phyloP scores from a whole-genome alignment of 2,113 vertebrate species.

The Otolemur garnettii region DNA sequence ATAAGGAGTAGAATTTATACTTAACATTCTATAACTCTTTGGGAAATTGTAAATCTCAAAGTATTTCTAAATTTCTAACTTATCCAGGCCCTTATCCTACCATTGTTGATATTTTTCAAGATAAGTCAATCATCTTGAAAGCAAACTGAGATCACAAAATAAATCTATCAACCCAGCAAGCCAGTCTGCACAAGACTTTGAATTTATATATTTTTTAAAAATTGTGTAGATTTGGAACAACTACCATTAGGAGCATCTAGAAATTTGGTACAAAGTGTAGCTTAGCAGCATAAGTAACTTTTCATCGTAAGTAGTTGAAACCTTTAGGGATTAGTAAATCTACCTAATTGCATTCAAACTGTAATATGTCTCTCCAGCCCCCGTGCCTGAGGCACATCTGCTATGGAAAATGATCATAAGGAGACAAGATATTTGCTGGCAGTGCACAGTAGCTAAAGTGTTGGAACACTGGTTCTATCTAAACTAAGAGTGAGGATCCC shows the following conservation, averaged over 20 bases:
- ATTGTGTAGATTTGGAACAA: background rate
- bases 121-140: background rate
- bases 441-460: background rate
- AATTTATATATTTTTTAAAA: background rate
- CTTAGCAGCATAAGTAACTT: slow-evolving; percentile 1
- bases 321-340: slow-evolving; percentile 23
- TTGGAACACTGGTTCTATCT: background rate
- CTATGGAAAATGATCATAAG: background rate
- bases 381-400: background rate
- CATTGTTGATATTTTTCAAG: background rate
- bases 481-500: background rate
- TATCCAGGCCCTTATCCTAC: background rate
- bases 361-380: background rate
- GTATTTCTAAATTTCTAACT: background rate
- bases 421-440: background rate
- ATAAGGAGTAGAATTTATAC: background rate
- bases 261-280: background rate
- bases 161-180: background rate
- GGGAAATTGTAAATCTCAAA: background rate
- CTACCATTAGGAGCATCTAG: background rate
- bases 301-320: background rate
- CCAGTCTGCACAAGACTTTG: background rate
- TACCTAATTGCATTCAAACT: slow-evolving; percentile 13
- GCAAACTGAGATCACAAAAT: background rate
- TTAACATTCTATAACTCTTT: background rate